Evolutionary conservation across 2,113 vertebrate species (phyloP), one percentile per base, ranked within the genome.

Genomic region (Myanophis thanlyinensis): DNA sequence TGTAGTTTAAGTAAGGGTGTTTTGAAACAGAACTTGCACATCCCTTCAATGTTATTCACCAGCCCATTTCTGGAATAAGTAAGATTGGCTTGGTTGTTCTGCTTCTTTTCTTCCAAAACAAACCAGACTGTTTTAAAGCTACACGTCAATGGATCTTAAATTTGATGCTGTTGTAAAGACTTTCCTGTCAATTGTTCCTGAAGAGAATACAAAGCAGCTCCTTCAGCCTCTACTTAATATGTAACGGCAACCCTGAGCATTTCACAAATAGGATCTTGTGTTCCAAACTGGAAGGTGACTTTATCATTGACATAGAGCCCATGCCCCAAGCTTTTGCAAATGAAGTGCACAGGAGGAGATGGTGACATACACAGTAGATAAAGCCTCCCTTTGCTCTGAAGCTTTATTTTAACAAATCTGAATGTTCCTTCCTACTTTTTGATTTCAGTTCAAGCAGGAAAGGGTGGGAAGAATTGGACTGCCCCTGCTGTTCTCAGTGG

Each of bases 401-500:
- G 51, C 59, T 93, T 11, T 80, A 44, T 23, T 40, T 92, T 93
- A 49, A 88, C 92, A 89, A 67, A 93, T 59, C 85, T 86, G 25
- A 44, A 4, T 27, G 92, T 91, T 92, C 93, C 54, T 0, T 94
- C 85, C 93, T 93, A 90, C 30, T 93, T 89, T 94, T 93, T 85
- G 85, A 94, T 93, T 87, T 89, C 95, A 93, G 87, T 62, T 56
- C 49, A 90, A 93, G 92, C 51, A 90, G 48, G 49, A 92, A 95
- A 44, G 73, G 62, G 49, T 20, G 93, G 23, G 51, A 96, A 80
- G 52, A 49, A 89, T 89, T 67, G 40, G 89, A 13, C 62, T 52
- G 6, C 40, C 73, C 95, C 89, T 91, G 93, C 94, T 97, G 94
- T 27, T 97, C 94, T 94, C 97, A 93, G 92, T 91, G 91, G 95